phyloP scores from a whole-genome alignment of 2,888 invertebrate genomes.

The Sepiola atlantica region DNA sequence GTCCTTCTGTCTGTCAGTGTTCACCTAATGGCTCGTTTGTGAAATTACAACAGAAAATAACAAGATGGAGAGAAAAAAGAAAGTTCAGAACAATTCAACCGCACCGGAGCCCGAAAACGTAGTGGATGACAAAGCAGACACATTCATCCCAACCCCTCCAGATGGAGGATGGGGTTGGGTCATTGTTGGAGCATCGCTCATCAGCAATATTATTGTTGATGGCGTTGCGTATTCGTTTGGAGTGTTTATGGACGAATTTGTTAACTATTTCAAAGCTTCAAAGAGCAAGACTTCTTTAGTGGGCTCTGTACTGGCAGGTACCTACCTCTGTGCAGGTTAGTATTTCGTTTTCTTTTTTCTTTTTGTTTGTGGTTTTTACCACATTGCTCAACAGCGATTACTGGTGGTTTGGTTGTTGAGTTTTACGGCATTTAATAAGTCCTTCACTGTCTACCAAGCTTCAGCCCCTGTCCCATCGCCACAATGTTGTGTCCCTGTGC shows the following conservation, averaged over 20 bases:
- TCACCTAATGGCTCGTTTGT: background rate
- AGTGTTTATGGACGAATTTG: conserved; percentile 82
- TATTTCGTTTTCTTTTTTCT: background rate
- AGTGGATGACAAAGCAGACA: conserved; percentile 14
- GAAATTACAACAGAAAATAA: background rate
- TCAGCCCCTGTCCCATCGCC: too few species aligned
- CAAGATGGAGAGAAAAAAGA: conserved; percentile 16
- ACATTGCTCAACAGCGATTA: too few species aligned
- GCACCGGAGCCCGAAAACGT: background rate
- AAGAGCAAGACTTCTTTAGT: conserved; percentile 88
- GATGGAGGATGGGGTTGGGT: conserved; percentile 95
- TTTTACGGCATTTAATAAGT: too few species aligned
- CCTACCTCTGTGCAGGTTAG: conserved; percentile 89
- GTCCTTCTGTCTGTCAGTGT: conserved; percentile 20
- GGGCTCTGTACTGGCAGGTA: conserved; percentile 91
- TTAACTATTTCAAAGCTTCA: conserved; percentile 82
- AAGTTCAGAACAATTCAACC: background rate
- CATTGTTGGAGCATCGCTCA: conserved; percentile 90
- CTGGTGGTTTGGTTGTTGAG: too few species aligned
- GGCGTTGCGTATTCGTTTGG: conserved; percentile 95
- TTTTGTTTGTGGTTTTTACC: too few species aligned
- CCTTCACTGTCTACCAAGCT: too few species aligned
- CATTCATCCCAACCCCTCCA: conserved; percentile 71
- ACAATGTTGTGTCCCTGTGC: too few species aligned
- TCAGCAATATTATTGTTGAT: conserved; percentile 94